Base-by-base conservation (phyloP, 2,797 vertebrate species). In the Siniperca obscura region DNA sequence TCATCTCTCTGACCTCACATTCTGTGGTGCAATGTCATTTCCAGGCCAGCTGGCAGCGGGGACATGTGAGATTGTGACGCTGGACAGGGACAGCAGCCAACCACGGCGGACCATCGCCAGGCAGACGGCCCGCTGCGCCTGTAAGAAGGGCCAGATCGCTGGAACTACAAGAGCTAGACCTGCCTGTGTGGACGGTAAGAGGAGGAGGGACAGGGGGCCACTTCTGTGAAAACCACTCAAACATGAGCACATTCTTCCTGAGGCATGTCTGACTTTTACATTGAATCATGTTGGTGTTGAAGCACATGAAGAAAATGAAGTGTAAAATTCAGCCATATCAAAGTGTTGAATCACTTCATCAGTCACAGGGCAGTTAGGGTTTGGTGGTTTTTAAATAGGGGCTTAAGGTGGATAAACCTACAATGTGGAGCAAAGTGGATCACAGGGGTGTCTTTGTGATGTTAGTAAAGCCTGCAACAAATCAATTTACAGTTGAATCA, bases 71-170 rank as follows among this genome's bases (percentile, higher is more conserved):
- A 98, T 99, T 90, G 98, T 99, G 94, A 99, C 98, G 83, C 95
- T 99, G 95, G 98, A 99, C 97, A 97, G 96, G 93, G 98, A 99
- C 94, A 99, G 98, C 96, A 99, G 97, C 94, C 98, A 99, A 94
- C 98, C 98, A 11, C 96, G 98, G 94, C 97, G 98, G 96, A 99
- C 98, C 83, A 98, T 99, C 87, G 98, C 98, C 90, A 97, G 98
- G 93, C 98, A 99, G 96, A 99, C 98, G 11, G 98, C 98, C 81
- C 97, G 98, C 95, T 99, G 98, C 22, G 98, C 98, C 48, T 99
- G 98, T 95, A 98, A 97, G 94, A 99, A 98, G 95, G 98, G 98
- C 93, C 98, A 99, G 96, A 99, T 99, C 90, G 98, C 98, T 3
- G 98, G 98, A 85, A 99, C 98, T 88, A 99, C 97, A 84, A 97